phyloP scores from a whole-genome alignment of 2,113 vertebrate genomes.

The Pitta sordida region DNA sequence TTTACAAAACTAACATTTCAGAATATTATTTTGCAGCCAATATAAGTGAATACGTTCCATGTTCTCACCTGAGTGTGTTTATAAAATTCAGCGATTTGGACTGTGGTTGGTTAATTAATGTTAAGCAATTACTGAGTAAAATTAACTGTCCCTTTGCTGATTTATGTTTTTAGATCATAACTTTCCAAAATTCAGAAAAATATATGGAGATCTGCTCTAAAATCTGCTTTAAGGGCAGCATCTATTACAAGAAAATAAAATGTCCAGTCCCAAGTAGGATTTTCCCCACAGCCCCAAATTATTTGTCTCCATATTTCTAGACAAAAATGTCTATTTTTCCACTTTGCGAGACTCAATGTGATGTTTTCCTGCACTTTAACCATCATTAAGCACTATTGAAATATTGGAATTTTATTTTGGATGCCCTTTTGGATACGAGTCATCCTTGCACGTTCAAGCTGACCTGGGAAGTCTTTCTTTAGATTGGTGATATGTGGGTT shows the following conservation, averaged over 20 bases:
- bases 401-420: neutral
- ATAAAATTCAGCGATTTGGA: neutral
- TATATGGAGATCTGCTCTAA: accelerated
- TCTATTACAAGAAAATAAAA: neutral
- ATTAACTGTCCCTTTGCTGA: neutral
- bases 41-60: accelerated
- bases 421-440: neutral
- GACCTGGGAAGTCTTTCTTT: neutral
- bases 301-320: neutral
- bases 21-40: neutral
- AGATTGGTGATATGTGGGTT: neutral
- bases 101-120: neutral
- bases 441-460: neutral
- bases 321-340: neutral
- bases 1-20: neutral
- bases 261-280: neutral
- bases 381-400: neutral
- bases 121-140: neutral
- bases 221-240: neutral
- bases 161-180: neutral
- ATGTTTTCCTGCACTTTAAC: neutral
- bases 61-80: neutral
- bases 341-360: neutral
- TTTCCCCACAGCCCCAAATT: accelerated
- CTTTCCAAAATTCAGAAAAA: neutral